These are phyloP conservation scores for Enchytraeus crypticus DNA, from an alignment of 2,888 invertebrate genomes.

Conservation along the genomic window DNA sequence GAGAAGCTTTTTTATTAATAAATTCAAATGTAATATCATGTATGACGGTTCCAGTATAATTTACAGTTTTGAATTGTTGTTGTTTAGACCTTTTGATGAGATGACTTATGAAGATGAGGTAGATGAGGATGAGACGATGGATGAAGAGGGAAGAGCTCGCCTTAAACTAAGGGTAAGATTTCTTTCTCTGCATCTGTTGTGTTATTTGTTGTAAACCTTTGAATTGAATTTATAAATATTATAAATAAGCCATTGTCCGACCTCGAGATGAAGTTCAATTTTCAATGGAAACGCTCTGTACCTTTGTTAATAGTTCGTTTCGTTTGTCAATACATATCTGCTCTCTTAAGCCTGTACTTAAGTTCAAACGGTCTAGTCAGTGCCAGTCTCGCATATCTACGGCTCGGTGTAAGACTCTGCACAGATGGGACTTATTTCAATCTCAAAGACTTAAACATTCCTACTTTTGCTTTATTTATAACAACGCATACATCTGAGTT, in stretches of 20 bases:
- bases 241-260: neutral
- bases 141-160: conserved; percentile 90
- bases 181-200: neutral
- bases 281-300: neutral
- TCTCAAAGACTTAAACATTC: too few relatives aligned
- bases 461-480: too few relatives aligned
- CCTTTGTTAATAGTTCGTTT: too few relatives aligned
- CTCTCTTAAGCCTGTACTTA: too few relatives aligned
- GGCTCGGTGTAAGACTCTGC: too few relatives aligned
- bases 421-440: too few relatives aligned
- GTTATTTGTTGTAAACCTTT: neutral
- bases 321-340: too few relatives aligned
- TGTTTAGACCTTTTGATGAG: conserved; percentile 74
- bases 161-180: conserved; percentile 51
- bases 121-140: conserved; percentile 92
- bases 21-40: neutral
- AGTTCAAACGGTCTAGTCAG: too few relatives aligned
- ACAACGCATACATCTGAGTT: too few relatives aligned
- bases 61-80: too few relatives aligned
- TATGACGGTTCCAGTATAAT: neutral
- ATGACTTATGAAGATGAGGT: conserved; percentile 95
- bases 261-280: neutral
- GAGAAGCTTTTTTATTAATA: neutral
- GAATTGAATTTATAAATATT: neutral
- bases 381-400: too few relatives aligned